Percentiles rank a stretch among this genome's conserved stretches.
These are phyloP conservation scores for Torymus aiolomorphi DNA, from an alignment of 2,888 invertebrate species.

Conservation along the genomic window DNA sequence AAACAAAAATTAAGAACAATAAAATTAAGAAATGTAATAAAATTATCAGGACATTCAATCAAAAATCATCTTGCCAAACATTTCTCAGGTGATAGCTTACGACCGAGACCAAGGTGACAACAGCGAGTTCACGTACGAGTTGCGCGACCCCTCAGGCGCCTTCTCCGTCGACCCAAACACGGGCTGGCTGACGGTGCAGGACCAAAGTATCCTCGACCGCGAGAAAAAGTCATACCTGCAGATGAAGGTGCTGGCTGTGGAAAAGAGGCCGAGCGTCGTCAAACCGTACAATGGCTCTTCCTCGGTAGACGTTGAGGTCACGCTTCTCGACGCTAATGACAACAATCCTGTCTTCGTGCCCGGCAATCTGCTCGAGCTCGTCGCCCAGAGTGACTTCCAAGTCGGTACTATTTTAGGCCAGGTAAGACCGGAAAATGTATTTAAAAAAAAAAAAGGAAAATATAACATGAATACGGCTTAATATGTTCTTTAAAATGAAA, in stretches of 20 bases:
- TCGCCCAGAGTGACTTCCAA: slow-evolving; percentile 81
- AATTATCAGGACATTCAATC: not conserved
- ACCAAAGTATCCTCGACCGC: slow-evolving; percentile 86
- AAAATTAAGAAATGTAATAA: too few relatives aligned
- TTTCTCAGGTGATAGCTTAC: slow-evolving; percentile 81
- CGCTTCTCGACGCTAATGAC: slow-evolving; percentile 92
- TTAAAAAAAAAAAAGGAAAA: too few relatives aligned
- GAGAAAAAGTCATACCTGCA: slow-evolving; percentile 85
- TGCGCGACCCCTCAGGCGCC: slow-evolving; percentile 85
- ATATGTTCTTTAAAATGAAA: too few relatives aligned
- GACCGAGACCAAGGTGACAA: slow-evolving; percentile 92
- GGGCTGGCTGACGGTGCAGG: slow-evolving; percentile 91
- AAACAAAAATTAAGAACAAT: too few relatives aligned
- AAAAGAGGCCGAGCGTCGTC: slow-evolving; percentile 83
- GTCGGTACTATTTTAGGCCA: slow-evolving; percentile 86
- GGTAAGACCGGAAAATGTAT: slow-evolving; percentile 46
- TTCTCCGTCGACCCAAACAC: slow-evolving; percentile 87
- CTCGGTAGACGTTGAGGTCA: slow-evolving; percentile 87
- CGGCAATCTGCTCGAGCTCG: slow-evolving; percentile 89
- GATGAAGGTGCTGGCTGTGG: slow-evolving; percentile 87
- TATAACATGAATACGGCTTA: too few relatives aligned
- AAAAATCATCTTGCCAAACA: not conserved
- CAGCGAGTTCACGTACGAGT: slow-evolving; percentile 87
- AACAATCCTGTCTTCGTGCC: slow-evolving; percentile 92
- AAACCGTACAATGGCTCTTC: slow-evolving; percentile 70